Evolutionary conservation across 2,888 invertebrate species (phyloP), one percentile per base, ranked within the genome.

Genomic region (Hydrotaea diabolus): DNA sequence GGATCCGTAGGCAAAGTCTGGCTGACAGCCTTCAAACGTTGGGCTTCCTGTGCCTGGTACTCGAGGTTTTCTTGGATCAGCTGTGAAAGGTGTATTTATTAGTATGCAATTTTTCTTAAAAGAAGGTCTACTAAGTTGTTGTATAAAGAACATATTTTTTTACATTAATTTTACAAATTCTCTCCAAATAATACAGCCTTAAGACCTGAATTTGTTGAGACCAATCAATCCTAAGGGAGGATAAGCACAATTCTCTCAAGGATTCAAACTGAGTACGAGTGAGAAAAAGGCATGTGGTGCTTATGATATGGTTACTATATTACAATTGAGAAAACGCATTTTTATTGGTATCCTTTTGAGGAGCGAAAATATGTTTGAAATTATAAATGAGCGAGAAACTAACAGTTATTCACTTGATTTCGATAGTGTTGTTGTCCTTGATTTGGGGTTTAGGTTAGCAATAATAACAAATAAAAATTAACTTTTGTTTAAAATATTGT

Each of bases 21-120:
- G 69, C 96, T 93, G 89, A 94, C 93, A 71, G 94, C 93, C 89
- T 95, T 95, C 53, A 97, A 92, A 26, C 94, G 93, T 62, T 93
- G 93, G 0, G 95, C 94, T 87, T 95, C 95, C 87, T 94, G 94
- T 86, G 96, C 95, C 90, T 96, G 95, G 90, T 94, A 94, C 91
- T 94, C 94, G 88, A 97, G 93, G 91, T 96, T 94, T 88, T 93
- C 93, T 88, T 95, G 94, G 87, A 96, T 95, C 89, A 94, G 94
- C 97, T 97, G 71, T 11, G 31, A 31, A 31, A 46, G 66, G 5
- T 31, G 13, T 46, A 8, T 2, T 31, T 31, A 46, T 13, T 17
- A 46, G 21, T 49, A 43, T 2, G 36, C 3, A 66, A 19, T 9
- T 21, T 23, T 73, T 17, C n/a, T n/a, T n/a, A n/a, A n/a, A n/a